Conservation (phyloP, 2,888 invertebrate genomes). For the Listrodromus nycthemerus region DNA sequence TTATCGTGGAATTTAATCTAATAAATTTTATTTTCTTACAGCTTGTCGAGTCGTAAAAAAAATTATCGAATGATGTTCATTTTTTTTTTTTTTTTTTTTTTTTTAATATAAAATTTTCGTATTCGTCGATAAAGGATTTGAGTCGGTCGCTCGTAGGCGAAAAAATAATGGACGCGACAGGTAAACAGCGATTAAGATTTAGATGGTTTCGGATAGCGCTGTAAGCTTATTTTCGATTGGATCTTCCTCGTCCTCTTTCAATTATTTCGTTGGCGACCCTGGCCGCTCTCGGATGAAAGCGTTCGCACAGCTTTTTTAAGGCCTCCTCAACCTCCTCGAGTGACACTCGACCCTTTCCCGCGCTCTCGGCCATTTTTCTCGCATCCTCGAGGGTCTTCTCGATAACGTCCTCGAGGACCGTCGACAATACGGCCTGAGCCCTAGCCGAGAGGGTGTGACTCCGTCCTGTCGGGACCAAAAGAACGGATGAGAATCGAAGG, state of each 20-base stretch:
- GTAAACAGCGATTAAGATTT: background rate
- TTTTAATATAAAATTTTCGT: too few species aligned
- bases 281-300: slow-evolving; percentile 70
- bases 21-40: too few species aligned
- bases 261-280: slow-evolving; percentile 63
- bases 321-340: slow-evolving; percentile 79
- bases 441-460: slow-evolving; percentile 77
- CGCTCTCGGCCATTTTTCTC: slow-evolving; percentile 77
- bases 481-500: slow-evolving; percentile 48
- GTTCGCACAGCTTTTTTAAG: slow-evolving; percentile 78
- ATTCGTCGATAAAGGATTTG: too few species aligned
- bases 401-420: slow-evolving; percentile 80
- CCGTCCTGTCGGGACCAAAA: slow-evolving; percentile 68
- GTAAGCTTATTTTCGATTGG: slow-evolving; percentile 56
- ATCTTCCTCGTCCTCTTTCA: slow-evolving; percentile 58
- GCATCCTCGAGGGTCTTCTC: slow-evolving; percentile 81
- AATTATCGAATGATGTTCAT: too few species aligned
- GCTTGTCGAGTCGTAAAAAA: too few species aligned
- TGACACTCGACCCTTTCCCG: slow-evolving; percentile 78
- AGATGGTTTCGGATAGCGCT: background rate
- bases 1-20: too few species aligned
- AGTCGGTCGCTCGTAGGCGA: background rate
- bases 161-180: background rate
- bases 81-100: too few species aligned
- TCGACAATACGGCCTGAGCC: slow-evolving; percentile 78